Percentiles rank a stretch among this genome's conserved stretches.
These are phyloP conservation scores for human DNA, from an alignment of 2,113 vertebrate species.

Conservation along the genomic window GRCh38 chr5:83846001-83846500, in stretches of 20 bases:
- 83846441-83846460: background rate
- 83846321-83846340: background rate
- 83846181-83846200: background rate
- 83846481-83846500: background rate
- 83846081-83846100: no score
- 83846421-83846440: background rate
- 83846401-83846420: background rate
- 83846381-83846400: background rate
- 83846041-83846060: no score
- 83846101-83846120: background rate
- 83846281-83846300: background rate
- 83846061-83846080: no score
- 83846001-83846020: no score
- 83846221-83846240: background rate
- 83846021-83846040: no score
- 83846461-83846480: background rate
- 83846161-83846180: background rate
- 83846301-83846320: background rate
- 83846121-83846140: background rate
- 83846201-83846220: background rate
- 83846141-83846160: background rate
- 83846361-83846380: background rate
- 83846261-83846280: background rate
- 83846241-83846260: background rate
- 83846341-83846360: background rate